Evolutionary conservation across 1,140 invertebrate genomes (phyloP).

Genomic region (Cecropterus lyciades): DNA sequence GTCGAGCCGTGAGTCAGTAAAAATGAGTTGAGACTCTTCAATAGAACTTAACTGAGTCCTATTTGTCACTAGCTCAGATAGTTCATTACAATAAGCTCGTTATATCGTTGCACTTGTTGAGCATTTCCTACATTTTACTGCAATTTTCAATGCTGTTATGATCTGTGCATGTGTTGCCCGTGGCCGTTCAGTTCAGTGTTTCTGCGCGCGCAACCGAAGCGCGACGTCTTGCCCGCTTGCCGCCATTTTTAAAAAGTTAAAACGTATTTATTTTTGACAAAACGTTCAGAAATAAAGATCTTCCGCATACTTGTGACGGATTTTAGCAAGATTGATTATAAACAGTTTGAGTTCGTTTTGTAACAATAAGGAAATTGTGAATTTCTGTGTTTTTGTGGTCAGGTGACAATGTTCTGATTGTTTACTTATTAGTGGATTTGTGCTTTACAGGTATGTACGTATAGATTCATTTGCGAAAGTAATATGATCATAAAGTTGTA

Average conservation of each 20-base stretch:
- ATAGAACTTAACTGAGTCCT: too few relatives aligned
- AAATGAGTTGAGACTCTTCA: too few relatives aligned
- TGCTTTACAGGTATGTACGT: slow-evolving; percentile 14
- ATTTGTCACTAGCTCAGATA: too few relatives aligned
- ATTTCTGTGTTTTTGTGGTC: slow-evolving; percentile 22
- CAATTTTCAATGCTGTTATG: slow-evolving; percentile 1
- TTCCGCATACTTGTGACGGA: slow-evolving; percentile 14
- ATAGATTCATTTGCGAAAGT: neutral
- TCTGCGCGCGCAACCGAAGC: slow-evolving; percentile 57
- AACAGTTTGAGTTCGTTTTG: slow-evolving; percentile 4
- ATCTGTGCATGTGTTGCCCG: neutral
- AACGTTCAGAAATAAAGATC: slow-evolving; percentile 32
- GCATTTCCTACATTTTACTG: neutral
- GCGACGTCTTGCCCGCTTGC: slow-evolving; percentile 48
- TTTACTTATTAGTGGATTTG: slow-evolving; percentile 17
- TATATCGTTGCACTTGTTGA: too few relatives aligned
- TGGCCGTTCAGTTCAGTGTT: slow-evolving; percentile 43
- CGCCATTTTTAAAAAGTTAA: slow-evolving; percentile 51
- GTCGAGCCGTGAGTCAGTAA: too few relatives aligned
- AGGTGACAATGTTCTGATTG: slow-evolving; percentile 14
- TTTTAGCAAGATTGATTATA: neutral
- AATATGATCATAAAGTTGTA: slow-evolving; percentile 1
- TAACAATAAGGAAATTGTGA: slow-evolving; percentile 6
- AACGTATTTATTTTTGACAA: slow-evolving; percentile 30
- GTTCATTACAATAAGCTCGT: too few relatives aligned